Evolutionary conservation across 1,140 invertebrate species (phyloP).

Genomic region (Acromyrmex heyeri): DNA sequence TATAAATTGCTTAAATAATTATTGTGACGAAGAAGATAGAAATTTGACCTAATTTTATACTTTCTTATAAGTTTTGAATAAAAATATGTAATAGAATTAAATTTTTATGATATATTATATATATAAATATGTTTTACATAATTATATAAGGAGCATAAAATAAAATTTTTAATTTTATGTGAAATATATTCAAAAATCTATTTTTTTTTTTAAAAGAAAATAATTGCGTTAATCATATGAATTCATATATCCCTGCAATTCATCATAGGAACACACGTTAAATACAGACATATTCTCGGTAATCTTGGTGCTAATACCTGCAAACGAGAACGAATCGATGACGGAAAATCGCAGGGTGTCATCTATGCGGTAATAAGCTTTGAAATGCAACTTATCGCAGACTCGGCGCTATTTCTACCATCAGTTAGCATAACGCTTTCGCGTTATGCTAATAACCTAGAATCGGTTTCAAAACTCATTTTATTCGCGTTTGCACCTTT

Average conservation of each 20-base stretch:
- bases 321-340: slow-evolving; percentile 28
- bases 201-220: not conserved
- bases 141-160: no score
- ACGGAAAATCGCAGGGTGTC: slow-evolving; percentile 12
- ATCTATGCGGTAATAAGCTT: slow-evolving; percentile 11
- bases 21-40: not conserved
- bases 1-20: slow-evolving; percentile 26
- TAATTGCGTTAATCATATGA: not conserved
- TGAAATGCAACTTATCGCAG: slow-evolving; percentile 20
- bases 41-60: not conserved
- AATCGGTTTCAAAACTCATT: not conserved
- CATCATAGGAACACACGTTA: not conserved
- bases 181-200: not conserved
- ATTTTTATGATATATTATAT: no score
- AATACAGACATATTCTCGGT: not conserved
- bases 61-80: not conserved
- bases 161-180: not conserved
- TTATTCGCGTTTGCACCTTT: not conserved
- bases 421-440: not conserved
- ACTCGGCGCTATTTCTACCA: not conserved
- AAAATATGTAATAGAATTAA: not conserved
- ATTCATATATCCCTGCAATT: not conserved
- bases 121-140: no score
- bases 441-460: slow-evolving; percentile 16
- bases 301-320: not conserved